Conservation (phyloP, 2,888 invertebrate species). For the Ferdinandea cuprea region DNA sequence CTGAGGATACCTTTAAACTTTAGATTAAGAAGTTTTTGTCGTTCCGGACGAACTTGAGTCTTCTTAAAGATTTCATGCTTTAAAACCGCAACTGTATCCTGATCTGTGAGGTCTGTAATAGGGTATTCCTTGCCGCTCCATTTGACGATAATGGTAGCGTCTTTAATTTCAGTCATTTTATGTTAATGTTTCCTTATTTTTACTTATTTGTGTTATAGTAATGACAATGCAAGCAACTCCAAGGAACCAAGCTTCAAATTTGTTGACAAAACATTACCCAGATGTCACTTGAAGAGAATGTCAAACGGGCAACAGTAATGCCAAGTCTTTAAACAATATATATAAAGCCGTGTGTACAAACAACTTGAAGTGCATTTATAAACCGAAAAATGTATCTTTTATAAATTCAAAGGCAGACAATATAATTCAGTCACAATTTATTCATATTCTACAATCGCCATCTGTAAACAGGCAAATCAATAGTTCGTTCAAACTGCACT, state of each 20-base stretch:
- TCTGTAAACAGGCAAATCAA: no score
- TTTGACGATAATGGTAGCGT: constrained; percentile 89
- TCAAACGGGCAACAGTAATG: constrained; percentile 19
- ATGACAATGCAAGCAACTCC: constrained; percentile 32
- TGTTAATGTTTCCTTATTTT: not conserved
- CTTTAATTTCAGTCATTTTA: constrained; percentile 77
- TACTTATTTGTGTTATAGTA: constrained; percentile 1
- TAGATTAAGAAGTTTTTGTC: constrained; percentile 96
- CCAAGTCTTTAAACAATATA: constrained; percentile 15
- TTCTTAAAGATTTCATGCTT: constrained; percentile 93
- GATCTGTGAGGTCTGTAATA: constrained; percentile 89
- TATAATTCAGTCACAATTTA: no score
- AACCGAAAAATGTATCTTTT: no score
- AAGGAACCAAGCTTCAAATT: constrained; percentile 26
- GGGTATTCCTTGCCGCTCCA: constrained; percentile 96
- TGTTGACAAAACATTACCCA: constrained; percentile 68
- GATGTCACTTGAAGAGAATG: constrained; percentile 36
- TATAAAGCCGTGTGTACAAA: not conserved
- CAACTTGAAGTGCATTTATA: no score
- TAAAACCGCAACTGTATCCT: constrained; percentile 90
- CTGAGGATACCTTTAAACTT: constrained; percentile 93
- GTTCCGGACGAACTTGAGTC: constrained; percentile 95
- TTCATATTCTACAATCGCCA: no score
- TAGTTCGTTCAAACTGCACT: no score
- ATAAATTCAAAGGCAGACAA: no score